Conservation (phyloP, 1,140 invertebrate species). For the Artemia franciscana region DNA sequence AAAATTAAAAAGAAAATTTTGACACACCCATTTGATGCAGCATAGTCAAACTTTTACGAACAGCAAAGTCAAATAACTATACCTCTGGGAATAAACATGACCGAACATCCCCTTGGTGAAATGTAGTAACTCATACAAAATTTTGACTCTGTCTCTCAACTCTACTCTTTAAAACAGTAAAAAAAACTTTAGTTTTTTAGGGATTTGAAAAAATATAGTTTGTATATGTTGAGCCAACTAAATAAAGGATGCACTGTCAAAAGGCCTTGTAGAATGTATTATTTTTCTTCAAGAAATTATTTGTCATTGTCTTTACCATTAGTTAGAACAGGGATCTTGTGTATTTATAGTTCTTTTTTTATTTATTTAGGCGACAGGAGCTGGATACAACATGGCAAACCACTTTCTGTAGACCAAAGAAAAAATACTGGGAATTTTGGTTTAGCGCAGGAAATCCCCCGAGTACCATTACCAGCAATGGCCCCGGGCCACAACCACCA, state of each 20-base stretch:
- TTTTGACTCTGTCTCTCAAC: too few species aligned
- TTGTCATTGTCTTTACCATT: conserved; percentile 6
- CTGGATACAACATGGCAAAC: conserved; percentile 47
- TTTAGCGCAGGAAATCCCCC: too few species aligned
- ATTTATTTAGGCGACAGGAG: conserved; percentile 40
- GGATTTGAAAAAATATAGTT: background rate
- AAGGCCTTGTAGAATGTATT: background rate
- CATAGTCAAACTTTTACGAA: too few species aligned
- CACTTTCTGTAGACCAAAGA: conserved; percentile 18
- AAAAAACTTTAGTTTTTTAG: too few species aligned
- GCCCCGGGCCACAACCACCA: conserved; percentile 37
- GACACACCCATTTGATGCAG: too few species aligned
- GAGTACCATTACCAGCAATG: conserved; percentile 25
- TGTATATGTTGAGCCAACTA: background rate
- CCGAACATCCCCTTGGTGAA: too few species aligned
- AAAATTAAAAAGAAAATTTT: too few species aligned
- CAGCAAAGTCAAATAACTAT: too few species aligned
- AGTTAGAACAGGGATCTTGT: background rate
- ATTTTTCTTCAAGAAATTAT: conserved; percentile 13
- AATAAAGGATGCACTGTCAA: background rate
- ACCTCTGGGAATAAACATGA: too few species aligned
- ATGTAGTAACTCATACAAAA: too few species aligned
- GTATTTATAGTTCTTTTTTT: background rate
- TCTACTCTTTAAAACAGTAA: too few species aligned
- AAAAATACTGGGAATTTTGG: background rate